Conservation (phyloP, 2,888 invertebrate species). For the Phasia obesa region DNA sequence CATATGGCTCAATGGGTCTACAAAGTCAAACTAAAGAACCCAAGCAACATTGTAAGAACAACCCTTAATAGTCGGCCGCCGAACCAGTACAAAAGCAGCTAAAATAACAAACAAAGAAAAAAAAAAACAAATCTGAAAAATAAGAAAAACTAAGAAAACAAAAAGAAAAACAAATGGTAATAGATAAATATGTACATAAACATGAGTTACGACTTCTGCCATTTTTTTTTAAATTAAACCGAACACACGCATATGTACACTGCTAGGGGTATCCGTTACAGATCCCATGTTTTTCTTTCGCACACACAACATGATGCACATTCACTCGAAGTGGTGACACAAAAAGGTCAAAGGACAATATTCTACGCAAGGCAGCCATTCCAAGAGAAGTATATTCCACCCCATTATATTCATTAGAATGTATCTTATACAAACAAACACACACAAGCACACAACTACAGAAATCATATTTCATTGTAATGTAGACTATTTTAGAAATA, state of each 20-base stretch:
- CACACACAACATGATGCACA: slow-evolving; percentile 12
- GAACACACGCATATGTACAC: slow-evolving; percentile 69
- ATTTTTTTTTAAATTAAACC: slow-evolving; percentile 77
- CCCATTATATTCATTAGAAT: slow-evolving; percentile 62
- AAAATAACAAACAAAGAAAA: slow-evolving; percentile 48
- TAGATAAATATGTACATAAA: slow-evolving; percentile 76
- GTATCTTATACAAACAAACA: slow-evolving; percentile 31
- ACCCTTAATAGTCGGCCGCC: slow-evolving; percentile 56
- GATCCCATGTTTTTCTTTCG: slow-evolving; percentile 38
- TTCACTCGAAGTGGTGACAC: slow-evolving; percentile 70
- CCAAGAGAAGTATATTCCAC: slow-evolving; percentile 60
- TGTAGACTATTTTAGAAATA: slow-evolving; percentile 35
- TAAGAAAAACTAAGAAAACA: slow-evolving; percentile 51
- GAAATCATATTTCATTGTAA: slow-evolving; percentile 45
- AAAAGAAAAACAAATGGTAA: slow-evolving; percentile 66
- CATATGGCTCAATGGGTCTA: slow-evolving; percentile 70
- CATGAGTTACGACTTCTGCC: slow-evolving; percentile 81
- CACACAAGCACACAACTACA: neutral
- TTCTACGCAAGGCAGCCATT: slow-evolving; percentile 71
- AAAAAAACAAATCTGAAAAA: slow-evolving; percentile 52
- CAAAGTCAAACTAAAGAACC: slow-evolving; percentile 41
- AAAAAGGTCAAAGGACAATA: slow-evolving; percentile 71
- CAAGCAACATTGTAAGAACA: slow-evolving; percentile 43
- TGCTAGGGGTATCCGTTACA: slow-evolving; percentile 31
- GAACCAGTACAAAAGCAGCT: slow-evolving; percentile 58